Base-by-base conservation (phyloP, 2,888 invertebrate species). In the Petrolisthes cinctipes region DNA sequence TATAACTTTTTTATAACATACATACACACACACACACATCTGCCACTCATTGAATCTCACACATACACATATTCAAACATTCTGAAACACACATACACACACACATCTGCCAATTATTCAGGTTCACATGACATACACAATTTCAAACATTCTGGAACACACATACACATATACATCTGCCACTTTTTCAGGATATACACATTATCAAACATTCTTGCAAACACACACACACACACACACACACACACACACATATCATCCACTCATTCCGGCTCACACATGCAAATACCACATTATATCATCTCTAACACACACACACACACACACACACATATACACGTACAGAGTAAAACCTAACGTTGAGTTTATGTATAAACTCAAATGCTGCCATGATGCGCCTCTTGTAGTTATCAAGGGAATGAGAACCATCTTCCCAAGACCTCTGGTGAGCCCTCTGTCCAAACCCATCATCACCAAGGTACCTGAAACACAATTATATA, bases 361-460 rank as follows among this genome's bases (percentile, higher is more conserved):
- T 95, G 0, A 95, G 93, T 91, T 95, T 95, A 7, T 92, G 91
- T 92, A 95, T 95, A 89, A 95, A 94, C 90, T 95, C 95, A 92
- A 95, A 95, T 2, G 94, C 94, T 0, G 95, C 95, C 89, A 94
- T 93, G 75, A 95, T 92, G 84, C 94, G 93, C 2, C 94, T 93
- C 91, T 95, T 95, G 92, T 94, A 94, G 92, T 94, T 95, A n/a
- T 94, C 95, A 89, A 95, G 90, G 1, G 94, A 92, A 91, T 94
- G 93, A 2, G 94, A 93, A 78, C 93, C 93, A 92, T 95, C 95
- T 91, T 95, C 94, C 95, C 95, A 95, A 0, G 94, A 92, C 56
- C 93, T 91, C 80, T 89, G 86, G 87, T 89, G 90, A 57, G 80
- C 88, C 20, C 85, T 81, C 37, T 88, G 85, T 51, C 81, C 85